Evolutionary conservation across 2,888 invertebrate genomes (phyloP).

Genomic region (Steinernema carpocapsae): DNA sequence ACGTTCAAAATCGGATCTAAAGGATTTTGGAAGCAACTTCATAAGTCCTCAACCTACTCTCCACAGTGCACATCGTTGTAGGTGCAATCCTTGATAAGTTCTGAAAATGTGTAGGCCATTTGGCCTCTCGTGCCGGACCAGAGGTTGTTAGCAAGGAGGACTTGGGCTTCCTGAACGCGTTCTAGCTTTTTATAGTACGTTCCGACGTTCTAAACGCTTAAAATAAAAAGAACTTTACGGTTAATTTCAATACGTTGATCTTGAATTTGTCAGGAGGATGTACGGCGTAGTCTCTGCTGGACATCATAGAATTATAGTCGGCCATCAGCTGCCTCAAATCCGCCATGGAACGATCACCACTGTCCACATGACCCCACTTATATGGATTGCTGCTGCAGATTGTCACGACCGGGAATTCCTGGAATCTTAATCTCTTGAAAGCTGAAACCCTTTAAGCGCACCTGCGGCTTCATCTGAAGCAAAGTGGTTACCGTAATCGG

Average conservation of each 20-base stretch:
- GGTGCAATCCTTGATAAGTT: conserved; percentile 38
- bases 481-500: conserved; percentile 11
- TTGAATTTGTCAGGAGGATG: neutral
- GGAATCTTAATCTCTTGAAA: neutral
- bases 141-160: conserved; percentile 36
- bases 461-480: conserved; percentile 18
- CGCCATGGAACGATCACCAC: too few relatives aligned
- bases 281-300: too few relatives aligned
- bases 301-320: neutral
- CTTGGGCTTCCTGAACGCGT: conserved; percentile 22
- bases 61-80: conserved; percentile 37
- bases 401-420: conserved; percentile 40
- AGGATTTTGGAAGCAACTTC: neutral
- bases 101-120: conserved; percentile 37
- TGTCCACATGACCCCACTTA: too few relatives aligned
- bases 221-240: neutral
- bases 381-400: conserved; percentile 44
- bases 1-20: conserved; percentile 32
- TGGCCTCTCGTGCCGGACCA: neutral
- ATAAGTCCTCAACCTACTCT: neutral
- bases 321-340: neutral
- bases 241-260: neutral
- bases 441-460: neutral
- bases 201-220: conserved; percentile 6
- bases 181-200: conserved; percentile 28